phyloP scores from a whole-genome alignment of 2,797 vertebrate species.

The Cyclura pinguis region DNA sequence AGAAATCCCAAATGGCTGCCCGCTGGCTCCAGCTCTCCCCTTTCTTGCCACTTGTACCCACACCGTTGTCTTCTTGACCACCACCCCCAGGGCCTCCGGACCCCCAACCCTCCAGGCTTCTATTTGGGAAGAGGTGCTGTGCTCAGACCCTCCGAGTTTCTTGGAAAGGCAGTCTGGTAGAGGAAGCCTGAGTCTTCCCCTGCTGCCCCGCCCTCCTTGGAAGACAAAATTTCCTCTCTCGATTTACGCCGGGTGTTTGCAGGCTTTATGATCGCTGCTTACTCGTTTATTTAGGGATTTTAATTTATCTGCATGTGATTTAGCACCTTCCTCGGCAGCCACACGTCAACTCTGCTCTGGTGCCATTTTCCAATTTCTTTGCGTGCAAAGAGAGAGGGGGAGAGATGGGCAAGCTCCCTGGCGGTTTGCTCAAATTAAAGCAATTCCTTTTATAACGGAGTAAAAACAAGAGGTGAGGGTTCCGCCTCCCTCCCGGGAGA shows the following conservation, averaged over 20 bases:
- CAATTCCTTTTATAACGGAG: neutral
- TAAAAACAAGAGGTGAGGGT: neutral
- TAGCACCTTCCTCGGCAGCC: neutral
- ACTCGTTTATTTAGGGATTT: slow-evolving; percentile 46
- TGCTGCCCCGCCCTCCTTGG: neutral
- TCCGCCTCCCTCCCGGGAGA: neutral
- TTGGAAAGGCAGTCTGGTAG: neutral
- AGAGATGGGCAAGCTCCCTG: neutral
- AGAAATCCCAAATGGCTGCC: too few species aligned
- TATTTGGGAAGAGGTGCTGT: neutral
- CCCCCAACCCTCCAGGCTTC: neutral
- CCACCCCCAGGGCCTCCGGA: neutral
- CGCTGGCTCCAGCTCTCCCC: neutral
- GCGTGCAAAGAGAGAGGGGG: neutral
- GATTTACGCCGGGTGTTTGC: slow-evolving; percentile 28
- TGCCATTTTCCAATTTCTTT: neutral
- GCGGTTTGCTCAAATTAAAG: slow-evolving; percentile 3
- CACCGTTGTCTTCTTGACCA: neutral
- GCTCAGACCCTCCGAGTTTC: neutral
- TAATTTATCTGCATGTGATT: slow-evolving; percentile 53
- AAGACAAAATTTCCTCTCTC: neutral
- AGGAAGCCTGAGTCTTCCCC: accelerated
- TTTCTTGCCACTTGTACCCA: too few species aligned
- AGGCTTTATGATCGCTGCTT: slow-evolving; percentile 31
- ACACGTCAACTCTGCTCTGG: neutral